Evolutionary conservation across 1,140 invertebrate genomes (phyloP).

Genomic region (Ptiloglossa arizonensis): DNA sequence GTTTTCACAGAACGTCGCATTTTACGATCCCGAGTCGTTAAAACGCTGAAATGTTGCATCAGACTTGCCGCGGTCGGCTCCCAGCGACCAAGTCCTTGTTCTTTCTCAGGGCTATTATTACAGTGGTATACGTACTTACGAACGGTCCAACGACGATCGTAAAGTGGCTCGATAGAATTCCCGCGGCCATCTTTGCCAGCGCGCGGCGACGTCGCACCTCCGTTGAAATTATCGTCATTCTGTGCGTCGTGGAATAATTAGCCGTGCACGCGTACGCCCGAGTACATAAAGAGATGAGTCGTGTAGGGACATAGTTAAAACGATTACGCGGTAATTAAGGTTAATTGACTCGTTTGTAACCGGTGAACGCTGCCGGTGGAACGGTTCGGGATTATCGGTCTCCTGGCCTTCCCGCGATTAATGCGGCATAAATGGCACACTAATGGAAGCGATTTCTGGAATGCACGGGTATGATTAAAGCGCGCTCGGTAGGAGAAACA

Average conservation of each 20-base stretch:
- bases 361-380: slow-evolving; percentile 41
- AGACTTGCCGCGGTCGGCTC: slow-evolving; percentile 37
- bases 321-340: slow-evolving; percentile 62
- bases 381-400: slow-evolving; percentile 49
- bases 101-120: slow-evolving; percentile 4
- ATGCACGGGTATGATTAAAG: slow-evolving; percentile 18
- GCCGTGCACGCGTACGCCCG: slow-evolving; percentile 23
- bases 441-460: slow-evolving; percentile 28
- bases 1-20: slow-evolving; percentile 36
- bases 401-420: slow-evolving; percentile 42
- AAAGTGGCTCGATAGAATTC: slow-evolving; percentile 40
- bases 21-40: slow-evolving; percentile 44
- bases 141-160: slow-evolving; percentile 19
- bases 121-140: background rate
- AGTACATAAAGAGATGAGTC: slow-evolving; percentile 44
- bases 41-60: slow-evolving; percentile 52
- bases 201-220: slow-evolving; percentile 21
- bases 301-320: slow-evolving; percentile 54
- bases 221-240: slow-evolving; percentile 53
- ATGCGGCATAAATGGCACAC: slow-evolving; percentile 32
- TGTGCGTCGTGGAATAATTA: slow-evolving; percentile 53
- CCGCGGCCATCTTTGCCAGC: slow-evolving; percentile 38
- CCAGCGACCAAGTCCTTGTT: background rate
- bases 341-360: slow-evolving; percentile 66
- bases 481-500: background rate